A percentile compares a stretch with the other conserved stretches of the same genome.
Conservation (phyloP, 2,888 invertebrate genomes). For the Ctena decussata region DNA sequence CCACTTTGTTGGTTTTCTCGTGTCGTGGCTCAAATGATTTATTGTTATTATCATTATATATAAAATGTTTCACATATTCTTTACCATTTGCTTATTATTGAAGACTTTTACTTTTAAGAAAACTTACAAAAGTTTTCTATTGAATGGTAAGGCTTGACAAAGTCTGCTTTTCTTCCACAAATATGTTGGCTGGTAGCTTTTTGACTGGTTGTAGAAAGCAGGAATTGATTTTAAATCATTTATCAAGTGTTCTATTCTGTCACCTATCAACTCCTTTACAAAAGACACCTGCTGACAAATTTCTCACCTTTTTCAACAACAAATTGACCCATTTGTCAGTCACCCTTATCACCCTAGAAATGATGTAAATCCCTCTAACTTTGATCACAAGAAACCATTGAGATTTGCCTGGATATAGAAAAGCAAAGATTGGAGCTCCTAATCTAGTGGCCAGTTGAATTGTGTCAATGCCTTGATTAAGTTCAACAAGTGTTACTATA, state of each 20-base stretch:
- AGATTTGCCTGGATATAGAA: constrained; percentile 7
- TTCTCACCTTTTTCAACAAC: constrained; percentile 29
- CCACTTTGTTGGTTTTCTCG: no score
- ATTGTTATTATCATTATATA: no score
- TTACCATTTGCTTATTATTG: no score
- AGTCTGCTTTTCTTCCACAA: no score
- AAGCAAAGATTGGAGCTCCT: not conserved
- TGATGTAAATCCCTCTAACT: constrained; percentile 1
- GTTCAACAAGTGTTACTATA: not conserved
- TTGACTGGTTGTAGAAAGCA: not conserved
- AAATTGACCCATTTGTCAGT: constrained; percentile 13
- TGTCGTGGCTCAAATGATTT: no score
- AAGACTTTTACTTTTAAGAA: no score
- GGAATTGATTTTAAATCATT: not conserved
- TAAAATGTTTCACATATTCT: no score
- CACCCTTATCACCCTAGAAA: not conserved
- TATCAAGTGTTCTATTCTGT: not conserved
- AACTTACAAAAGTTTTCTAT: no score
- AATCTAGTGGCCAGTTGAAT: not conserved
- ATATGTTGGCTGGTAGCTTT: no score
- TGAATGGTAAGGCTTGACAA: no score
- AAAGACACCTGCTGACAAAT: constrained; percentile 40
- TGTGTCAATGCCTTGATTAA: not conserved
- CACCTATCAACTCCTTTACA: not conserved
- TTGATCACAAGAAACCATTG: not conserved